phyloP scores from a whole-genome alignment of 2,113 vertebrate species.

The Embiotoca jacksoni region DNA sequence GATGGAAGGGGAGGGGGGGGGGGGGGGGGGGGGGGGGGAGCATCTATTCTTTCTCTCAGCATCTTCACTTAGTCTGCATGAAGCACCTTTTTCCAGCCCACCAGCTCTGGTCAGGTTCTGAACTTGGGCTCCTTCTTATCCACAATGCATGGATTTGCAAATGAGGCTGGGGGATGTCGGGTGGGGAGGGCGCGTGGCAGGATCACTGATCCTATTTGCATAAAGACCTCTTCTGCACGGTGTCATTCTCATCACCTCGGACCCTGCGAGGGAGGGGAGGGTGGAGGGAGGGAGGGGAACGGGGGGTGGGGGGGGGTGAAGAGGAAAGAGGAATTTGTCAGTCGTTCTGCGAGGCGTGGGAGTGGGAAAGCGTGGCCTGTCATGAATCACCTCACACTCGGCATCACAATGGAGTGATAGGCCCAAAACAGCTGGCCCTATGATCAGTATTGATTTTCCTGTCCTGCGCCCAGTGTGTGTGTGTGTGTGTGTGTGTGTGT shows the following conservation, averaged over 20 bases:
- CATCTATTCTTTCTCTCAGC: constrained; percentile 6
- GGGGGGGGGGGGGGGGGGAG: background rate
- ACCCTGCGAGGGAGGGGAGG: background rate
- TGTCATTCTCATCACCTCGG: constrained; percentile 56
- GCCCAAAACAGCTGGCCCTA: constrained; percentile 76
- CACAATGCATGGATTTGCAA: constrained; percentile 62
- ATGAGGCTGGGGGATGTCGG: constrained; percentile 7
- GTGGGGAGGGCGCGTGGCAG: background rate
- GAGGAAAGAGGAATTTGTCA: constrained; percentile 57
- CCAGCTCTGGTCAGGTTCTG: constrained; percentile 41
- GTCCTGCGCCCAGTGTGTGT: constrained; percentile 33
- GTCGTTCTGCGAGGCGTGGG: constrained; percentile 62
- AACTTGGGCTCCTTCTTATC: constrained; percentile 39
- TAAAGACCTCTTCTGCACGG: constrained; percentile 70
- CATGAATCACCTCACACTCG: constrained; percentile 70
- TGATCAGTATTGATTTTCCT: constrained; percentile 80
- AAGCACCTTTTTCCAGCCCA: constrained; percentile 52
- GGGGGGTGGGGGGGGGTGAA: constrained; percentile 31
- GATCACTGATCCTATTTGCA: constrained; percentile 72
- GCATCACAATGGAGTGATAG: constrained; percentile 70
- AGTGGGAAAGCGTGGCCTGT: constrained; percentile 57
- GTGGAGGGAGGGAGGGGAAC: background rate
- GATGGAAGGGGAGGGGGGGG: background rate
- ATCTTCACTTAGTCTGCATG: constrained; percentile 53
- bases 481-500: constrained; percentile 18